These are phyloP conservation scores for Karalla daura DNA, from an alignment of 2,797 vertebrate species.

Conservation along the genomic window DNA sequence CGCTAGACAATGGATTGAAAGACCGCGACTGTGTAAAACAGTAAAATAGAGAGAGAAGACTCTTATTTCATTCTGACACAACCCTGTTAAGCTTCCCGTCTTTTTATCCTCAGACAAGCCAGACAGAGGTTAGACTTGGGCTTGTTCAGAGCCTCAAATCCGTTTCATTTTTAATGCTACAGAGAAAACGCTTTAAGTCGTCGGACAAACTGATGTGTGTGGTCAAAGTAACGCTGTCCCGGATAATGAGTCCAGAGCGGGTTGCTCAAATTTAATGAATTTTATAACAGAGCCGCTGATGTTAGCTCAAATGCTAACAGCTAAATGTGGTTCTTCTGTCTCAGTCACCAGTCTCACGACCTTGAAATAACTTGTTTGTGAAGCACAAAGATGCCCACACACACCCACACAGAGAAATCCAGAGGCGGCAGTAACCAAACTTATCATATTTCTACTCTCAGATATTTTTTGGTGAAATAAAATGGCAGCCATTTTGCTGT, in stretches of 20 bases:
- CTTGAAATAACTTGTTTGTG: too few species aligned
- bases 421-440: too few species aligned
- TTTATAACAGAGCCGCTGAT: neutral
- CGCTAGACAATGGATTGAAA: neutral
- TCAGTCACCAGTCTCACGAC: too few species aligned
- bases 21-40: neutral
- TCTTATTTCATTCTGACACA: neutral
- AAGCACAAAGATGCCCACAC: too few species aligned
- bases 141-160: neutral
- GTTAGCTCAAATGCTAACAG: neutral
- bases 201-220: neutral
- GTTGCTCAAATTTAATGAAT: neutral
- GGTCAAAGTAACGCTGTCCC: neutral
- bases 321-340: too few species aligned
- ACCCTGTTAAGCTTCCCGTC: neutral
- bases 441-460: too few species aligned
- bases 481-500: slow-evolving; percentile 10
- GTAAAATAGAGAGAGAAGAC: neutral
- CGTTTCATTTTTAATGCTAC: slow-evolving; percentile 11
- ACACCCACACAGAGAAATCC: too few species aligned
- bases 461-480: too few species aligned
- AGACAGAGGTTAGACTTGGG: neutral
- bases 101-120: neutral
- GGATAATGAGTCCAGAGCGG: neutral
- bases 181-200: slow-evolving; percentile 1